Percentiles rank a stretch among this genome's conserved stretches.
phyloP scores from a whole-genome alignment of 2,797 vertebrate genomes.

The Diglossa cyanea region DNA sequence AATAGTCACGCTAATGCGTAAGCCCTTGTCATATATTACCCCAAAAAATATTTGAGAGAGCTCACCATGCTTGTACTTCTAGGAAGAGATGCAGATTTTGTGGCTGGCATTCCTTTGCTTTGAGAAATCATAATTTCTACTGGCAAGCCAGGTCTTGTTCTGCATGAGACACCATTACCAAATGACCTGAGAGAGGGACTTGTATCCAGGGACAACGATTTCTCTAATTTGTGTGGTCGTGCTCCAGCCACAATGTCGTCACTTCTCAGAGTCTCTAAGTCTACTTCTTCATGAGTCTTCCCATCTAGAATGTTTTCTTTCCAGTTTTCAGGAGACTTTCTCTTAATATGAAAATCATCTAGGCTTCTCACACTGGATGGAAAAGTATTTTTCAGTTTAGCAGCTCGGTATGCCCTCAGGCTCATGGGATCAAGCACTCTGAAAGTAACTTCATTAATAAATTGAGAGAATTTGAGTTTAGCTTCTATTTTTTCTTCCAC shows the following conservation, averaged over 20 bases:
- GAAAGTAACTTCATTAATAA: conserved; percentile 88
- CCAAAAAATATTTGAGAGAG: conserved; percentile 46
- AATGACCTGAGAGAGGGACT: conserved; percentile 5
- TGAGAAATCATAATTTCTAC: conserved; percentile 59
- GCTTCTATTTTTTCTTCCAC: conserved; percentile 76
- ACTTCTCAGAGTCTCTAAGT: conserved; percentile 77
- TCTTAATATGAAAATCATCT: conserved; percentile 72
- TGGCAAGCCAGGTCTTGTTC: conserved; percentile 22
- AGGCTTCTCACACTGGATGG: conserved; percentile 75
- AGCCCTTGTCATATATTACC: background rate
- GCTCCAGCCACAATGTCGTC: conserved; percentile 53
- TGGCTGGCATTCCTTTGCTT: conserved; percentile 58
- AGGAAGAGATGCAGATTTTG: conserved; percentile 80
- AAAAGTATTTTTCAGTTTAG: conserved; percentile 56
- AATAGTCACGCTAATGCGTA: background rate
- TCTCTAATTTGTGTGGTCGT: conserved; percentile 29
- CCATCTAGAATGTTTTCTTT: conserved; percentile 56
- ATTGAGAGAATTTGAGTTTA: conserved; percentile 88
- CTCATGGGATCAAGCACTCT: conserved; percentile 82
- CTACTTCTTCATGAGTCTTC: conserved; percentile 73
- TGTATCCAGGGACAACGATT: conserved; percentile 49
- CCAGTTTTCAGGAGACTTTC: conserved; percentile 66
- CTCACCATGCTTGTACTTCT: conserved; percentile 80
- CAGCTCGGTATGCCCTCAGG: conserved; percentile 71
- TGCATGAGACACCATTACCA: conserved; percentile 2